Evolutionary conservation across 2,113 vertebrate species (phyloP).

Genomic region (Ahaetulla prasina): DNA sequence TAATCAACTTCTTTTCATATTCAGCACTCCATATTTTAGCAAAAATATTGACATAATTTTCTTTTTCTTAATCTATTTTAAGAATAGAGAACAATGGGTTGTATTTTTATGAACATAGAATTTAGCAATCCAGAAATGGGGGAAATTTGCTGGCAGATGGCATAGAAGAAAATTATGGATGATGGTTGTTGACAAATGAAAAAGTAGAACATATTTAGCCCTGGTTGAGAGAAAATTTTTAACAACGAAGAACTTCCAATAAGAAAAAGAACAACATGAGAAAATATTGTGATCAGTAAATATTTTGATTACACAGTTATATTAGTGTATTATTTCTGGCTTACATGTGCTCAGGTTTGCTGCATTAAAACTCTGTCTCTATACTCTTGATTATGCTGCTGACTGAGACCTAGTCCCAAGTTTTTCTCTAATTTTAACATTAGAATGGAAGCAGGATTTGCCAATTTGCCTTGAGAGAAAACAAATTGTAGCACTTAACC

Average conservation of each 20-base stretch:
- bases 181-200: background rate
- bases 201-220: background rate
- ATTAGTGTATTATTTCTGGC: background rate
- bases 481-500: background rate
- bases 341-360: background rate
- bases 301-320: background rate
- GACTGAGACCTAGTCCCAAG: background rate
- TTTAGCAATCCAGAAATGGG: background rate
- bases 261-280: background rate
- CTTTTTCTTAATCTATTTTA: background rate
- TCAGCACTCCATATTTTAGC: background rate
- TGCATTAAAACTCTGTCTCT: background rate
- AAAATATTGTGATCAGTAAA: background rate
- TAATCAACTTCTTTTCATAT: background rate
- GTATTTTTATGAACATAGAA: background rate
- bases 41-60: background rate
- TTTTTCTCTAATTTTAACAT: background rate
- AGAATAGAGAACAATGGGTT: background rate
- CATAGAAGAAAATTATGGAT: background rate
- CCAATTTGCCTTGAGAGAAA: background rate
- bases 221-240: background rate
- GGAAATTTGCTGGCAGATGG: background rate
- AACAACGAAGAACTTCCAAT: background rate
- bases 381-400: background rate
- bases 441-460: background rate